Percentiles rank a stretch among this genome's conserved stretches.
These are phyloP conservation scores for Caretta caretta DNA, from an alignment of 2,113 vertebrate genomes.

Conservation along the genomic window DNA sequence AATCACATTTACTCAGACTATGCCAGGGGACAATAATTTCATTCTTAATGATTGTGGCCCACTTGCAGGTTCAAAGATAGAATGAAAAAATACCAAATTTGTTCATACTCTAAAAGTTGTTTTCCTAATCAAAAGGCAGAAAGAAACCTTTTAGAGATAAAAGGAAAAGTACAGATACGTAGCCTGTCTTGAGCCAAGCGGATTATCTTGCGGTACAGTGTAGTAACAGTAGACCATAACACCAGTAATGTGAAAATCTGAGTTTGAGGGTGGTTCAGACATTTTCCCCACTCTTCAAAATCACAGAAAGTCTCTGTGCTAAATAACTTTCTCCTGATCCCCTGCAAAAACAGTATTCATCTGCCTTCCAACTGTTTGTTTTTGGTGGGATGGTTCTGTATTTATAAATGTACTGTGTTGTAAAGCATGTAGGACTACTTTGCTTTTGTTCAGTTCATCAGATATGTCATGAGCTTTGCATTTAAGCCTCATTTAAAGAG, in stretches of 20 bases:
- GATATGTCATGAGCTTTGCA: background rate
- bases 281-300: background rate
- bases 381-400: background rate
- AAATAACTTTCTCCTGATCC: background rate
- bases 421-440: background rate
- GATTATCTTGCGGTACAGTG: slow-evolving; percentile 50
- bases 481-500: background rate
- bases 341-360: background rate
- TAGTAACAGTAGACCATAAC: slow-evolving; percentile 61
- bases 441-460: background rate
- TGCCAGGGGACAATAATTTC: background rate
- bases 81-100: slow-evolving; percentile 38
- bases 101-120: slow-evolving; percentile 56
- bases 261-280: slow-evolving; percentile 25
- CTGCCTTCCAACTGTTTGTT: background rate
- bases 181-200: slow-evolving; percentile 55
- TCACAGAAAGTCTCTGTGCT: slow-evolving; percentile 1
- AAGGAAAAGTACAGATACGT: slow-evolving; percentile 29
- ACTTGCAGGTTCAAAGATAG: background rate
- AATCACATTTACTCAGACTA: background rate
- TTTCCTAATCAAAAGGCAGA: slow-evolving; percentile 44
- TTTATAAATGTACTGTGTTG: background rate
- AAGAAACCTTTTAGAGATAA: slow-evolving; percentile 57
- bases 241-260: slow-evolving; percentile 52
- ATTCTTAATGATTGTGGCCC: slow-evolving; percentile 25